Conservation (phyloP, 2,797 vertebrate species). For the Lemur catta region DNA sequence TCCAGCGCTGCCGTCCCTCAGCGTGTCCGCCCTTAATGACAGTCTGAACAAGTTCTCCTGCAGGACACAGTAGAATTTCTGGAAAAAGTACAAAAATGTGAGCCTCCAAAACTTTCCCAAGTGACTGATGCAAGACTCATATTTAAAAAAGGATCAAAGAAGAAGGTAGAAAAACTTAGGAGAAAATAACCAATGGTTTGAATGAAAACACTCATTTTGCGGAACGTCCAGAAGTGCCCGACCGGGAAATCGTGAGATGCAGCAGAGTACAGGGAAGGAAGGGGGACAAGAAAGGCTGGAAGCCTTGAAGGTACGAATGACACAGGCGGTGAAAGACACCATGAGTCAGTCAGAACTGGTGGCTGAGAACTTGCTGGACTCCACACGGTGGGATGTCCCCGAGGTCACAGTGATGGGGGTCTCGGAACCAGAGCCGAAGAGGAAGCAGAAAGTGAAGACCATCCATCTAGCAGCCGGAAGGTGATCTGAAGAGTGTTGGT, state of each 20-base stretch:
- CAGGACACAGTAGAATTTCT: fast-evolving
- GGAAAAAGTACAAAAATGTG: background rate
- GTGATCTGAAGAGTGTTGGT: background rate
- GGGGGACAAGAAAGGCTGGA: background rate
- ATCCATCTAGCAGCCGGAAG: fast-evolving
- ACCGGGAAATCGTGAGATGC: background rate
- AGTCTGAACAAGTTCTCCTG: fast-evolving
- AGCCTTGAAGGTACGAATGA: fast-evolving
- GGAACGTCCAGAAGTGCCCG: background rate
- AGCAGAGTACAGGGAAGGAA: background rate
- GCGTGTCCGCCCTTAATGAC: fast-evolving
- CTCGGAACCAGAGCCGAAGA: background rate
- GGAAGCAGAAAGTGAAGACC: no score
- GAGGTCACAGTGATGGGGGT: fast-evolving
- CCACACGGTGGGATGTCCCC: fast-evolving
- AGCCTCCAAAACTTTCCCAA: background rate
- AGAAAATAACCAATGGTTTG: background rate
- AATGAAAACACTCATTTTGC: background rate
- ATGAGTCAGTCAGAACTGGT: fast-evolving
- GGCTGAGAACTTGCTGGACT: background rate
- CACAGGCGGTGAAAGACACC: no score
- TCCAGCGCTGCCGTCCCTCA: fast-evolving
- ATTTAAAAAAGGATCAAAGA: background rate
- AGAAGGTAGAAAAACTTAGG: background rate
- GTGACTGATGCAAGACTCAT: background rate